Evolutionary conservation across 2,113 vertebrate species (phyloP).

Genomic region (Halichoeres trimaculatus): DNA sequence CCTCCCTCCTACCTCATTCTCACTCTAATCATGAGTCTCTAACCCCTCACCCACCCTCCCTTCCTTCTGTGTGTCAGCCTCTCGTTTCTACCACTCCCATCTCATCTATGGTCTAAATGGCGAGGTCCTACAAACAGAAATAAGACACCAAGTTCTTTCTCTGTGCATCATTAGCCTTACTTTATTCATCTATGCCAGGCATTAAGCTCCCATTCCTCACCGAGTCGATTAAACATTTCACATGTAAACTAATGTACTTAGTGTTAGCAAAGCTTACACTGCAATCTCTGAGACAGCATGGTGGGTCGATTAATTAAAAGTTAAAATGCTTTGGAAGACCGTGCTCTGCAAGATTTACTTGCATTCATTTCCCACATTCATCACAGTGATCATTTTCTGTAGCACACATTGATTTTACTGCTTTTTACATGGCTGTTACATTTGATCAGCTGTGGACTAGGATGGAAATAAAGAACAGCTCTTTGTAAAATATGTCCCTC

Average conservation of each 20-base stretch:
- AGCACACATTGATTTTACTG: neutral
- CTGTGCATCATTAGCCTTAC: conserved; percentile 21
- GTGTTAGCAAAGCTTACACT: conserved; percentile 9
- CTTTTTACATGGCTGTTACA: no score
- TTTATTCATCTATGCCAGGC: conserved; percentile 18
- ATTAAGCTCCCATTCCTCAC: conserved; percentile 23
- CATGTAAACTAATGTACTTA: conserved; percentile 23
- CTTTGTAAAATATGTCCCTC: no score
- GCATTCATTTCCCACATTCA: neutral
- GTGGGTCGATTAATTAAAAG: neutral
- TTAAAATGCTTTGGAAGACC: neutral
- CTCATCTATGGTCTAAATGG: conserved; percentile 19
- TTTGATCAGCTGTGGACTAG: no score
- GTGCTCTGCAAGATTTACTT: neutral
- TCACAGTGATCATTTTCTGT: neutral
- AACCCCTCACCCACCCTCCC: conserved; percentile 5
- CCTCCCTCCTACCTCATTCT: conserved; percentile 9
- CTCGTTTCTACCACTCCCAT: conserved; percentile 27
- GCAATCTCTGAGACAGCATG: conserved; percentile 10
- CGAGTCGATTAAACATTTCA: conserved; percentile 26
- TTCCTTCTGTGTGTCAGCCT: conserved; percentile 12
- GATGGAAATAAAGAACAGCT: no score
- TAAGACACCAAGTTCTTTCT: conserved; percentile 11
- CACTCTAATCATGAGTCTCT: conserved; percentile 21
- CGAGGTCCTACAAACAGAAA: conserved; percentile 17